Evolutionary conservation across 2,113 vertebrate genomes (phyloP).

Genomic region (Cyprinodon tularosa): DNA sequence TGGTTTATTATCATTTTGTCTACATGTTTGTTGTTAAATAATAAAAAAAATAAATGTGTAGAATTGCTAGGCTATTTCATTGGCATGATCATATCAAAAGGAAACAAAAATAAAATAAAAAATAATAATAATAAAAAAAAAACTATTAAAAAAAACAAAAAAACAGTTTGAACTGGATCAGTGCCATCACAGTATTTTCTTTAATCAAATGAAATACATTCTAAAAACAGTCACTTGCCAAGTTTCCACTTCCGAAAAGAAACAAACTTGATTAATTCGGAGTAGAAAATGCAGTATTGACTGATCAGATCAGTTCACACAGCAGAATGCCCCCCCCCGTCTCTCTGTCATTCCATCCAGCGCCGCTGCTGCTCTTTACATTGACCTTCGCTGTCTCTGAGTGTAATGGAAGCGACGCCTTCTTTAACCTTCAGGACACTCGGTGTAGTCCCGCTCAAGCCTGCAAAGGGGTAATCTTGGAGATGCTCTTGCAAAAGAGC

Average conservation of each 20-base stretch:
- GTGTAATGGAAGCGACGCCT: conserved; percentile 50
- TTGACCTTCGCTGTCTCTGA: conserved; percentile 70
- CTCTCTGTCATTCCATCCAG: neutral
- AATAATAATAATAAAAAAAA: neutral
- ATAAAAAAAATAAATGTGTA: neutral
- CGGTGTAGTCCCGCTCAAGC: conserved; percentile 26
- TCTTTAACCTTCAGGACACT: conserved; percentile 25
- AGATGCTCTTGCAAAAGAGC: conserved; percentile 45
- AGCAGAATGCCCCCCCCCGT: neutral
- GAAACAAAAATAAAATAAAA: too few relatives aligned
- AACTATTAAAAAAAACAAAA: neutral
- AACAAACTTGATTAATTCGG: neutral
- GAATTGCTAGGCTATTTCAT: neutral
- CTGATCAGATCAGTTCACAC: neutral
- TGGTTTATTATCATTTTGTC: neutral
- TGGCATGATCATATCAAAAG: too few relatives aligned
- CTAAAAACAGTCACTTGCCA: neutral
- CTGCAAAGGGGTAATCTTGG: conserved; percentile 18
- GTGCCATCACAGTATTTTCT: neutral
- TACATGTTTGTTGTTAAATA: neutral
- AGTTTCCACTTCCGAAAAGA: neutral
- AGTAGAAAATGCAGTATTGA: conserved; percentile 4
- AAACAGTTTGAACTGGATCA: neutral
- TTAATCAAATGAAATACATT: neutral
- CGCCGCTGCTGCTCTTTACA: conserved; percentile 60